These are phyloP conservation scores for Virgularia gustaviana DNA, from an alignment of 92 coral and sea anemone species.

Conservation along the genomic window DNA sequence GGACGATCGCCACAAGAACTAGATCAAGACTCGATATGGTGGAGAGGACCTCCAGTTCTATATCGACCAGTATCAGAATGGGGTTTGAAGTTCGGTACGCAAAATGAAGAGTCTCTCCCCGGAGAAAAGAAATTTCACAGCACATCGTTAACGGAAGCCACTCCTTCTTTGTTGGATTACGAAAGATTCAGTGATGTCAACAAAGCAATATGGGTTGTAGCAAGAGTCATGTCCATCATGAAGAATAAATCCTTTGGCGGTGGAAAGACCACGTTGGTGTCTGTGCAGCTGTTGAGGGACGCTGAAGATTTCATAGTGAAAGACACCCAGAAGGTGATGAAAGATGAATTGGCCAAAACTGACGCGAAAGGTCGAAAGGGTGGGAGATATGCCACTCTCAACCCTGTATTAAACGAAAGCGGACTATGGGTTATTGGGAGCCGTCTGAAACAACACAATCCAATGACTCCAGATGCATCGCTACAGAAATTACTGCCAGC, in stretches of 20 bases:
- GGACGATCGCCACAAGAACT: constrained; percentile 12
- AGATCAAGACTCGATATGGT: constrained; percentile 1
- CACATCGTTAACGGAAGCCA: background rate
- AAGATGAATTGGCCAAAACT: constrained; percentile 24
- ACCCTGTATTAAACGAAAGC: constrained; percentile 46
- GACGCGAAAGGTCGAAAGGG: constrained; percentile 35
- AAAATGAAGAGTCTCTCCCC: constrained; percentile 2
- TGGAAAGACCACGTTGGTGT: constrained; percentile 29
- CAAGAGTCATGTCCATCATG: constrained; percentile 49
- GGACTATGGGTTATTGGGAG: constrained; percentile 60
- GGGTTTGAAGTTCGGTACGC: constrained; percentile 8
- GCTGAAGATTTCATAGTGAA: constrained; percentile 60
- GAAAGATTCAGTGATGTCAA: constrained; percentile 24
- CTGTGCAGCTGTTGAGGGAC: constrained; percentile 46
- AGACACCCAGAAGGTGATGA: constrained; percentile 45
- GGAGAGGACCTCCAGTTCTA: constrained; percentile 12
- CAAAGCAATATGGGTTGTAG: constrained; percentile 53
- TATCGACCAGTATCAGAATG: constrained; percentile 1
- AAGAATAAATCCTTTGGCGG: constrained; percentile 48
- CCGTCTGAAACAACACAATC: constrained; percentile 48
- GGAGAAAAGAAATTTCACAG: constrained; percentile 9
- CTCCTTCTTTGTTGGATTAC: background rate
- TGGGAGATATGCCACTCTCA: constrained; percentile 55
- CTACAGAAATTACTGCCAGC: constrained; percentile 59
- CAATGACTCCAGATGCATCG: constrained; percentile 55